Evolutionary conservation across 2,113 vertebrate species (phyloP).

Genomic region (Brachirus orientalis): DNA sequence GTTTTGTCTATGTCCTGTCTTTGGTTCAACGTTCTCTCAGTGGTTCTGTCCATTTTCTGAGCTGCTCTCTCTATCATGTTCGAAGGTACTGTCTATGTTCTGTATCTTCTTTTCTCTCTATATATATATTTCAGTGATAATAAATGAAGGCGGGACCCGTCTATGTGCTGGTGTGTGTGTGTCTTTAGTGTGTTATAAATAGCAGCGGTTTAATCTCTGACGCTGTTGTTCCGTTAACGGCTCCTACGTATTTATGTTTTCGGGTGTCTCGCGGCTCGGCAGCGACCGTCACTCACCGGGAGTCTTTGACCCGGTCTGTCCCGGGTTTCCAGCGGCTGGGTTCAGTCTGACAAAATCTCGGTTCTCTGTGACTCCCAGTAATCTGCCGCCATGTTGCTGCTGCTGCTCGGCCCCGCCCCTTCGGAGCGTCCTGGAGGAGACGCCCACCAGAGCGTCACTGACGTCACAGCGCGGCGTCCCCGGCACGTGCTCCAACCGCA

Average conservation of each 20-base stretch:
- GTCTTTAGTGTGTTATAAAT: conserved; percentile 42
- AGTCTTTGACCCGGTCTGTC: conserved; percentile 35
- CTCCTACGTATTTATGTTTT: fast-evolving
- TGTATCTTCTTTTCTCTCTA: not conserved
- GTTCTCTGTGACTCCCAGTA: conserved; percentile 64
- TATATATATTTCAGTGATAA: not conserved
- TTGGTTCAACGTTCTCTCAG: not conserved
- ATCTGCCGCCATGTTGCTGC: conserved; percentile 73
- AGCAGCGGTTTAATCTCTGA: conserved; percentile 30
- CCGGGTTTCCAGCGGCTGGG: conserved; percentile 42
- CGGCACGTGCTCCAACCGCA: not conserved
- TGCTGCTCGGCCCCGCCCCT: conserved; percentile 20
- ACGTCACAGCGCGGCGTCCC: conserved; percentile 11
- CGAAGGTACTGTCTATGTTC: not conserved
- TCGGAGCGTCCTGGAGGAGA: conserved; percentile 46
- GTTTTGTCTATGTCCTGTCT: not conserved
- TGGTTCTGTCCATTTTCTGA: not conserved
- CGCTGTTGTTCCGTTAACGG: conserved; percentile 10
- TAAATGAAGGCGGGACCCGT: conserved; percentile 29
- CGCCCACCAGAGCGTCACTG: conserved; percentile 12
- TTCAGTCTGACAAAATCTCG: conserved; percentile 50
- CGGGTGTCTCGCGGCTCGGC: not conserved
- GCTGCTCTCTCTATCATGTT: not conserved
- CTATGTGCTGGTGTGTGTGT: conserved; percentile 52
- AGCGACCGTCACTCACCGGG: conserved; percentile 47